phyloP scores from a whole-genome alignment of 2,113 vertebrate genomes.

The Paradoxurus hermaphroditus region DNA sequence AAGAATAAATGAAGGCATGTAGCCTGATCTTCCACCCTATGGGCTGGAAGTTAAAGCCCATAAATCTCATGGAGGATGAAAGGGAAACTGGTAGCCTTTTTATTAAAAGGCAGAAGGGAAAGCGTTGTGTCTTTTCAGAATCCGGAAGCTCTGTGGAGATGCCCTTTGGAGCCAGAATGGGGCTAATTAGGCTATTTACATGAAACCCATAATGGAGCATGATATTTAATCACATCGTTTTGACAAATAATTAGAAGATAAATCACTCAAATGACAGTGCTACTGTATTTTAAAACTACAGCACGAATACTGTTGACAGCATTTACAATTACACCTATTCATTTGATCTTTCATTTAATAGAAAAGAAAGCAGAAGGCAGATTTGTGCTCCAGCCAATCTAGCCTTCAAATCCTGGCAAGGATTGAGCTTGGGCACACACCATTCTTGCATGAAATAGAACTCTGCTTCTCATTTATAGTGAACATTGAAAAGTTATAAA shows the following conservation, averaged over 20 bases:
- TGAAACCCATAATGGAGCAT: constrained; percentile 39
- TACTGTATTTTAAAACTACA: constrained; percentile 32
- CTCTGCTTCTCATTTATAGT: constrained; percentile 56
- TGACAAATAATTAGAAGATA: constrained; percentile 68
- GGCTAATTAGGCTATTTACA: constrained; percentile 65
- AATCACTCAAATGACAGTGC: constrained; percentile 51
- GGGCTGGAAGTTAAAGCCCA: constrained; percentile 9
- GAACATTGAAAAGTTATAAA: constrained; percentile 62
- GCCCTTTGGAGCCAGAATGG: constrained; percentile 34
- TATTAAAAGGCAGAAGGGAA: constrained; percentile 14
- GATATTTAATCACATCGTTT: constrained; percentile 53
- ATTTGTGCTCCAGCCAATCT: constrained; percentile 45
- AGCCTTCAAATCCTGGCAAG: constrained; percentile 42
- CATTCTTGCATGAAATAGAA: constrained; percentile 59
- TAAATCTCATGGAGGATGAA: not conserved
- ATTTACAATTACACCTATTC: constrained; percentile 62
- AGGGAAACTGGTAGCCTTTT: constrained; percentile 1
- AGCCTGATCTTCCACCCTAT: not conserved
- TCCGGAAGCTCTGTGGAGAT: not conserved
- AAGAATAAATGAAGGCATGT: not conserved
- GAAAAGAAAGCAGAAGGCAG: constrained; percentile 63
- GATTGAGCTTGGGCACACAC: constrained; percentile 43
- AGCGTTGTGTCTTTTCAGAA: not conserved
- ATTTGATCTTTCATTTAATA: constrained; percentile 66
- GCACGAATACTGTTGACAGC: constrained; percentile 52